Percentiles rank a stretch among this genome's conserved stretches.
Conservation (phyloP, 64 coral and sea anemone genomes). For the Stichodactyla mertensii region DNA sequence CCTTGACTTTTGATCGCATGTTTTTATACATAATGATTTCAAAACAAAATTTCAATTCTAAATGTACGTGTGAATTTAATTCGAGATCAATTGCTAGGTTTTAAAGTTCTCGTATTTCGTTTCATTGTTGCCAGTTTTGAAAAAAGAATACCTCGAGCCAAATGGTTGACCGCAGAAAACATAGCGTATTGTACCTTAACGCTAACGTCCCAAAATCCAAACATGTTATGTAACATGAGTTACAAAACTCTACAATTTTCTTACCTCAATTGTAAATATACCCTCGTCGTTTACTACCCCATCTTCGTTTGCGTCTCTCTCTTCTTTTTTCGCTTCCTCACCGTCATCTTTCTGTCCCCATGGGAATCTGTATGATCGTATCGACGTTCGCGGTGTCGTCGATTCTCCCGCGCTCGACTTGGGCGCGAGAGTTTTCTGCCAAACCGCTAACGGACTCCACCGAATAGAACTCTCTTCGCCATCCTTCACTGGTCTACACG, state of each 20-base stretch:
- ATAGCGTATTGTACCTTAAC: background rate
- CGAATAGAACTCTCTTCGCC: background rate
- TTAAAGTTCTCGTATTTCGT: background rate
- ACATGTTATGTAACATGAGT: background rate
- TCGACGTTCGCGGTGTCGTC: background rate
- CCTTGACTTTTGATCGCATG: background rate
- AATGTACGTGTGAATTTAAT: background rate
- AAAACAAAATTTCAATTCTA: background rate
- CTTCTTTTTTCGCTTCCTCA: background rate
- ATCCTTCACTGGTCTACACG: constrained; percentile 5
- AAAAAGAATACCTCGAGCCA: background rate
- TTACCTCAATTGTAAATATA: constrained; percentile 9
- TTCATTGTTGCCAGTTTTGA: background rate
- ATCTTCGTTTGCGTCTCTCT: background rate
- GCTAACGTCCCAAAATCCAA: background rate
- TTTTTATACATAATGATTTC: background rate
- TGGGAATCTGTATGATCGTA: background rate
- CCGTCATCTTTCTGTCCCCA: constrained; percentile 4
- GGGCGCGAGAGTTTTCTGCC: background rate
- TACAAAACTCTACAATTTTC: background rate
- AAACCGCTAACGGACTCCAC: background rate
- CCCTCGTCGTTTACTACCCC: constrained; percentile 4
- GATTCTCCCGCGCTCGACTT: background rate
- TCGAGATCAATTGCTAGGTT: too few species aligned
- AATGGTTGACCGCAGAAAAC: background rate